phyloP scores from a whole-genome alignment of 2,888 invertebrate genomes.

The Pristionchus japonicus region DNA sequence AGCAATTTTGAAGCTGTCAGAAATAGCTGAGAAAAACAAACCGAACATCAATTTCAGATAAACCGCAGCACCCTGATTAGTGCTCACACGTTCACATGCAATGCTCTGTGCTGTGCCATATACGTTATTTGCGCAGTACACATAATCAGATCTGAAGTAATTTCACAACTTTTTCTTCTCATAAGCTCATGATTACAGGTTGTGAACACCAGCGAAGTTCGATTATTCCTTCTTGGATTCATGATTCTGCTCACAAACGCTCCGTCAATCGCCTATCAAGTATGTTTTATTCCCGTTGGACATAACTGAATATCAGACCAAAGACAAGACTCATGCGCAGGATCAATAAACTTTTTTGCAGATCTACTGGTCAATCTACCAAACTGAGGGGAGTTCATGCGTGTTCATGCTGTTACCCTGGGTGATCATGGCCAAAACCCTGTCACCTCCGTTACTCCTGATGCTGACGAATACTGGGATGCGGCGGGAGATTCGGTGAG shows the following conservation, averaged over 20 bases:
- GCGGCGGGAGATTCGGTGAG: too few relatives aligned
- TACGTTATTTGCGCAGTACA: not conserved
- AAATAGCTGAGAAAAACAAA: not conserved
- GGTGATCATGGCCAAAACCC: too few relatives aligned
- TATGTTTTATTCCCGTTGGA: not conserved
- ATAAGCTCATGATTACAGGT: not conserved
- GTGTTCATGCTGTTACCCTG: not conserved
- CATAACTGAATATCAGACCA: not conserved
- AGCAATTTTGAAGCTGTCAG: too few relatives aligned
- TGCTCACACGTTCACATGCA: not conserved
- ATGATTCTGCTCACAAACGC: not conserved
- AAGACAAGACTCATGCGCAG: too few relatives aligned
- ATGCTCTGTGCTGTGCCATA: not conserved
- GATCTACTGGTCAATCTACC: not conserved
- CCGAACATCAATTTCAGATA: not conserved
- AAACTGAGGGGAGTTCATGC: not conserved
- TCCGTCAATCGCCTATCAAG: not conserved
- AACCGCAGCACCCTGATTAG: not conserved
- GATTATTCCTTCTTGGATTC: not conserved
- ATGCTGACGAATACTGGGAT: too few relatives aligned
- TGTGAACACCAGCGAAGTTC: not conserved
- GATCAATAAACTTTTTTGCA: not conserved
- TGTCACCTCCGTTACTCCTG: too few relatives aligned
- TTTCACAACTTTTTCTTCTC: not conserved
- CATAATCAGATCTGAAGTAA: not conserved